Evolutionary conservation across 2,797 vertebrate genomes (phyloP), one percentile per base, ranked within the genome.

Genomic region (Acridotheres tristis): DNA sequence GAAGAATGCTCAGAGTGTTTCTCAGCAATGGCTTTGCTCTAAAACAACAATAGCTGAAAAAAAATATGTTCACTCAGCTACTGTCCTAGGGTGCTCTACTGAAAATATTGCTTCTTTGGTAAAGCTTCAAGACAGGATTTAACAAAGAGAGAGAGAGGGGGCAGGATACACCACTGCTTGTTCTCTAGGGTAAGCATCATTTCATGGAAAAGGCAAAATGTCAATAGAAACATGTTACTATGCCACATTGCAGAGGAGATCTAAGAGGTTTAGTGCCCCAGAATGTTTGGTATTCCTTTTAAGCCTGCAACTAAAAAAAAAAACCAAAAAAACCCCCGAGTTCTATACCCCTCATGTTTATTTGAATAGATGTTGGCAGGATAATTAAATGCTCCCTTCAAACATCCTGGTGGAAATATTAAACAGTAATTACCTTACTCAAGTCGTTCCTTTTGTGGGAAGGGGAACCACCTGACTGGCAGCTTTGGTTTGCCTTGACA

Each of bases 381-480:
- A 96, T 97, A 97, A 96, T 96, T 96, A 96, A 96, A 96, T 58
- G 66, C 69, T 94, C 94, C 88, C 85, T 96, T 96, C 91, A 96
- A 96, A 96, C 97, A 97, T 97, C 96, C 96, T 97, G 95, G 90
- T 97, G 95, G 93, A 97, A 96, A 97, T 97, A 97, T 97, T 96
- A 97, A 97, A 97, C 85, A 96, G 94, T 93, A 96, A 97, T 97
- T 97, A 96, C 95, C 96, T 97, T 95, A 79, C 95, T 96, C 89
- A 90, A 86, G 76, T 93, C 72, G n/a, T 87, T 96, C 88, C 83
- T 94, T 97, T 97, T 94, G 91, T 96, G 76, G 95, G 88, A 93
- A 85, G 80, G 47, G 79, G 58, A 97, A 45, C 85, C 94, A 96
- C 94, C 96, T 95, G 93, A 96, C 94, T 90, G 91, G 87, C 96